Evolutionary conservation across 1,140 invertebrate genomes (phyloP), one percentile per base, ranked within the genome.

Genomic region (Nasonia longicornis): DNA sequence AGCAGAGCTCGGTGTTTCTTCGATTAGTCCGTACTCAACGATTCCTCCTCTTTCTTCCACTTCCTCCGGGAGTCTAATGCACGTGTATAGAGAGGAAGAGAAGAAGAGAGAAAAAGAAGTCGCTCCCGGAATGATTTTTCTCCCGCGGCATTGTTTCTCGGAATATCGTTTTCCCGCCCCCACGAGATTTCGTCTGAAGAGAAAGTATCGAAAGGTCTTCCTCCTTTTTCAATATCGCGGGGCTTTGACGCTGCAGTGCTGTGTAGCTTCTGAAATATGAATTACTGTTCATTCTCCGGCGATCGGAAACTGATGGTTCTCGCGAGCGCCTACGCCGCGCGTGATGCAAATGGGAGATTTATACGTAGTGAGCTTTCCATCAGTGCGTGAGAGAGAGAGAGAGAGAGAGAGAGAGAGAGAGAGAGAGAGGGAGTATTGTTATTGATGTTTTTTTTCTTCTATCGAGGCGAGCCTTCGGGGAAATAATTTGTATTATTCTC

Each of bases 1-100:
- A 3, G 52, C n/a, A 20, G 52, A 58, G 0, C 16, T 58, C 71
- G 38, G 75, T 74, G 75, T 80, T 83, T 84, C 71, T 58, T 58
- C 52, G 16, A 58, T 58, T 58, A 58, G 52, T 20, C n/a, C 6
- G 20, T n/a, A 58, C 3, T 58, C 14, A 20, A n/a, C 52, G 14
- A 58, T 58, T 58, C 52, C 31, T 35, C n/a, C 20, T 48, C 45
- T n/a, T 14, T n/a, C 52, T 6, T 58, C 3, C 7, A 4, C 52
- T 16, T n/a, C 52, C 52, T 7, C 52, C 6, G 52, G 52, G 16
- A 58, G 16, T 58, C 52, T 58, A 20, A 58, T 58, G 20, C 20
- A n/a, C 52, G 16, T 58, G 52, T n/a, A 20, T 20, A 2, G 52
- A 58, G 38, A n/a, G 52, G 31, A 6, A 35, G 31, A 35, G 31